Base-by-base conservation (phyloP, 2,113 vertebrate genomes). In the Vireo altiloquus region DNA sequence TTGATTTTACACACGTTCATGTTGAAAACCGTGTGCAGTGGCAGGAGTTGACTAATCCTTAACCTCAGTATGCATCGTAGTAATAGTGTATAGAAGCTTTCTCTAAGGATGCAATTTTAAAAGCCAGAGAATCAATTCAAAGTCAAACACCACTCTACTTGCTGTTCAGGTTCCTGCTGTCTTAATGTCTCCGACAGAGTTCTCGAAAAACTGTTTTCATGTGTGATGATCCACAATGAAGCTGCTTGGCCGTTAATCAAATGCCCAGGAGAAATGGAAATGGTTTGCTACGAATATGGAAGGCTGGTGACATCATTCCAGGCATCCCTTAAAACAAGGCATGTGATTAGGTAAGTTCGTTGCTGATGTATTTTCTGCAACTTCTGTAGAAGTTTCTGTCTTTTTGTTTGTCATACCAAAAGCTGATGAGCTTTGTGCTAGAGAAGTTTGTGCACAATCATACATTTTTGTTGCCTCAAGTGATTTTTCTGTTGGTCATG, bases 41-140 rank as follows among this genome's bases (percentile, higher is more conserved):
- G 33, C 42, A 97, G 50, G 30, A 96, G 79, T 44, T 80, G 76
- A 94, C 90, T 91, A 95, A 96, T 95, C 75, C 64, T 76, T 93
- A 91, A 70, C 49, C 28, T 86, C 56, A 40, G 44, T 24, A 66
- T 93, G 96, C 96, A 97, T 86, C 35, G 35, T 44, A 92, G 65
- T 61, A 72, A 81, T 44, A 91, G 54, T 76, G 64, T 53, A 78
- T 75, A 40, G 76, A 94, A 96, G 83, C 54, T 70, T 94, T 77
- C 39, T 74, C 59, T 86, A 90, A 92, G 39, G 27, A 63, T 53
- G 74, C 42, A 66, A 75, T 93, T 92, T 94, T 71, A 71, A 93
- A 87, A 94, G 74, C 21, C 63, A 78, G 82, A 65, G 61, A 81
- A 89, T 60, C 9, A 3, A 87, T 92, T 44, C 52, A 66, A 72